phyloP scores from a whole-genome alignment of 37 sponge, comb jelly and placozoan species.

The Halichondria panicea region DNA sequence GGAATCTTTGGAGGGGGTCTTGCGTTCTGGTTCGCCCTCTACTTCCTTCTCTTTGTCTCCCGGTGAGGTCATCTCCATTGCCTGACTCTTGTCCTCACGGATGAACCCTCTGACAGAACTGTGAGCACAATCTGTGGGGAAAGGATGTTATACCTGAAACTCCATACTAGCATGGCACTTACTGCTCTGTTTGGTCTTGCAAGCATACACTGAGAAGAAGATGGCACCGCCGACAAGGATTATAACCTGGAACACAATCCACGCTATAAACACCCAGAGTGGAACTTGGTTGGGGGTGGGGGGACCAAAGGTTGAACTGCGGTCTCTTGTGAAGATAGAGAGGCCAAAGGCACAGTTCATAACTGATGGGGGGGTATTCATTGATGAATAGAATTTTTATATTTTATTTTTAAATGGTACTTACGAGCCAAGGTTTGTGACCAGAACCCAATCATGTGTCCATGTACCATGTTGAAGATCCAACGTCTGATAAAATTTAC shows the following conservation, averaged over 20 bases:
- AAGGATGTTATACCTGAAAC: no score
- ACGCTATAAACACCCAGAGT: conserved; percentile 27
- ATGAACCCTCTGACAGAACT: no score
- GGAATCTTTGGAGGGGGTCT: conserved; percentile 37
- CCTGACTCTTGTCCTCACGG: no score
- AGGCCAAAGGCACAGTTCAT: conserved; percentile 39
- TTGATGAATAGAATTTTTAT: no score
- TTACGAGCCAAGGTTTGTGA: conserved; percentile 49
- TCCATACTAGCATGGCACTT: no score
- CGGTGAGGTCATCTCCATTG: no score
- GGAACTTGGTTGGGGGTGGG: no score
- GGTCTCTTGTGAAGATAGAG: neutral
- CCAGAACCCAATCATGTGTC: conserved; percentile 30
- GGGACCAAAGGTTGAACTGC: no score
- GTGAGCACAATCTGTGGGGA: no score
- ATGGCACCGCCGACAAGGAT: neutral
- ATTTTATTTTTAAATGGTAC: no score
- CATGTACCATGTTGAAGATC: conserved; percentile 71
- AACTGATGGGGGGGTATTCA: conserved; percentile 5
- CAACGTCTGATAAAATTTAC: conserved; percentile 50
- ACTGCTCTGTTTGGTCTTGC: neutral
- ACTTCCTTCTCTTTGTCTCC: neutral
- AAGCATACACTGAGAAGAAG: conserved; percentile 3
- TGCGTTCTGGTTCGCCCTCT: conserved; percentile 3
- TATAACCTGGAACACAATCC: conserved; percentile 1